Base-by-base conservation (phyloP, 1,140 invertebrate species). In the Pollicipes pollicipes region DNA sequence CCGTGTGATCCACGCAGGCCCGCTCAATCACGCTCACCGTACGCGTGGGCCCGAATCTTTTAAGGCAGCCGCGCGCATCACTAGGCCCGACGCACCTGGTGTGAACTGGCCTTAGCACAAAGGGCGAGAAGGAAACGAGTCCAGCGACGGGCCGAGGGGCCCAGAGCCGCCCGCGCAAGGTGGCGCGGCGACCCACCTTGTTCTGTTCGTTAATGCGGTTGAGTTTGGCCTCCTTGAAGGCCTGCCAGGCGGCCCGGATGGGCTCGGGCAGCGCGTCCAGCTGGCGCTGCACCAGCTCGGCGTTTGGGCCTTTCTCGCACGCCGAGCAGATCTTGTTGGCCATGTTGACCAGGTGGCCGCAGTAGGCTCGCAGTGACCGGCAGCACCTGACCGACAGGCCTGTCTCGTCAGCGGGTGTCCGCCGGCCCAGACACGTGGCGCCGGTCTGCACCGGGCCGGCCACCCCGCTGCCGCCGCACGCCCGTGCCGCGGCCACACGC, bases 321-420 rank as follows among this genome's bases (percentile, higher is more conserved):
- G 89, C 82, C 74, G 84, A 81, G 80, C 72, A 72, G 66, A 75
- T 72, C 29, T 70, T 69, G 64, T 88, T 89, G 28, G 86, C 84
- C 71, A 90, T 87, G 78, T 86, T 85, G 70, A 87, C 88, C 73
- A 90, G 78, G 79, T 90, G 89, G 68, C 88, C 88, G 87, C 89
- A 89, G 75, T 89, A 89, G 63, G 58, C 70, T 72, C 70, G 72
- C 45, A 63, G 66, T 30, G 32, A 64, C 21, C 37, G 68, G 24
- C 28, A 28, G 24, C 35, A 68, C 29, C 31, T 3, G 30, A 3
- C 68, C 16, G 16, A 30, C 35, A 24, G 30, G 24, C 1, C 24
- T 27, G 30, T 63, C 6, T 3, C 8, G 69, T 27, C 4, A 29
- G 6, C 6, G 17, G 35, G 17, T 35, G 6, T 35, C 17, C 35